Percentiles rank a stretch among this genome's conserved stretches.
phyloP scores from a whole-genome alignment of 2,888 invertebrate species.

The Scaptomyza parva region DNA sequence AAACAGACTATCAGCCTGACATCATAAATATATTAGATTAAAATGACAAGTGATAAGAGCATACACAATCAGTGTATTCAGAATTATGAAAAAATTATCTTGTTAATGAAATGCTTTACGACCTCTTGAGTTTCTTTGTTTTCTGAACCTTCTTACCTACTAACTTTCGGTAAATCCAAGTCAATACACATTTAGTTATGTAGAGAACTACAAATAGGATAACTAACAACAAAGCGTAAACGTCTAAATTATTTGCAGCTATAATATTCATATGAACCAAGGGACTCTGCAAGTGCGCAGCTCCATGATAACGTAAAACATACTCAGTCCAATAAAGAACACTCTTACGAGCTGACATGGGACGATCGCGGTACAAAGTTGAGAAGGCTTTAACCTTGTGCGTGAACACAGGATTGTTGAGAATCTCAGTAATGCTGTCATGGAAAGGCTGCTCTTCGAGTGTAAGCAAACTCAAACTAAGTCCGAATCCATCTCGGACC shows the following conservation, averaged over 20 bases:
- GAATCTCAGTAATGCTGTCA: conserved; percentile 59
- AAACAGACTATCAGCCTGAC: background rate
- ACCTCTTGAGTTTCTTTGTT: conserved; percentile 3
- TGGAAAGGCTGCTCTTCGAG: conserved; percentile 63
- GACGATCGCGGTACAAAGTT: conserved; percentile 86
- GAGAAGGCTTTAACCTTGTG: conserved; percentile 84
- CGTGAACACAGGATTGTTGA: conserved; percentile 69
- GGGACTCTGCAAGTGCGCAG: conserved; percentile 86
- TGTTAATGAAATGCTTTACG: background rate
- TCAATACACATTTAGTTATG: conserved; percentile 6
- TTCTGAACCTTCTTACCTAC: background rate
- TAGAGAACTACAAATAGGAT: conserved; percentile 1
- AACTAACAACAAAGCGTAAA: conserved; percentile 67
- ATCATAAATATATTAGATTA: background rate
- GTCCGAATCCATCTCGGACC: conserved; percentile 71
- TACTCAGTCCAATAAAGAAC: conserved; percentile 87
- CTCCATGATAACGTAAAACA: conserved; percentile 86
- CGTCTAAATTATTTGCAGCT: conserved; percentile 85
- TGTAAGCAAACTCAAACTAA: conserved; percentile 49
- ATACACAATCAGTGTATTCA: background rate
- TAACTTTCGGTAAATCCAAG: conserved; percentile 15
- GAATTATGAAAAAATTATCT: background rate
- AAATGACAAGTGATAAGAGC: background rate
- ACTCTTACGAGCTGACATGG: conserved; percentile 85
- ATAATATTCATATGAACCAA: conserved; percentile 85